phyloP scores from a whole-genome alignment of 2,797 vertebrate species.

The Cynopterus sphinx region DNA sequence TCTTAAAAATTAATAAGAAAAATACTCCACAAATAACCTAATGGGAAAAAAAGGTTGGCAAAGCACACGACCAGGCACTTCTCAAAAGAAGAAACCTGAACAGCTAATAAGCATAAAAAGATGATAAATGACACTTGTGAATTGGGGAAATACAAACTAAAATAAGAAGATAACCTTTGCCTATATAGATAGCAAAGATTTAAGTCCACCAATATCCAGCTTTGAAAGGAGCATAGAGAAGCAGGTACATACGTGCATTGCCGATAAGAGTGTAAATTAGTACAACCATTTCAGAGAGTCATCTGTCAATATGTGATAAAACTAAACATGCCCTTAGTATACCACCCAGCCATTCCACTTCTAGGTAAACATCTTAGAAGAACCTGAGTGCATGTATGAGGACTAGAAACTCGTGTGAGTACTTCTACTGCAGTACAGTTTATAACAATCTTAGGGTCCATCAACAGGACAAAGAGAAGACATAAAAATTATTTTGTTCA shows the following conservation, averaged over 20 bases:
- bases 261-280: neutral
- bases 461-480: neutral
- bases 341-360: neutral
- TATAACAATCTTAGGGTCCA: neutral
- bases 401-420: neutral
- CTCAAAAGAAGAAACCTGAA: neutral
- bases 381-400: neutral
- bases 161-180: neutral
- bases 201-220: neutral
- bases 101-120: neutral
- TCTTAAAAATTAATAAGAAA: neutral
- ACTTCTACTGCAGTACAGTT: neutral
- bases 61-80: neutral
- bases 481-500: neutral
- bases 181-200: neutral
- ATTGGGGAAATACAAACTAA: neutral
- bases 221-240: neutral
- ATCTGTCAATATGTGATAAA: neutral
- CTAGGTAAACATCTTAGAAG: neutral
- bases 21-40: neutral
- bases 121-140: neutral
- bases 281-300: neutral
- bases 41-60: neutral
- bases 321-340: neutral
- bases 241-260: neutral